Conservation (phyloP, 2,888 invertebrate genomes). For the Phaonia tiefii region DNA sequence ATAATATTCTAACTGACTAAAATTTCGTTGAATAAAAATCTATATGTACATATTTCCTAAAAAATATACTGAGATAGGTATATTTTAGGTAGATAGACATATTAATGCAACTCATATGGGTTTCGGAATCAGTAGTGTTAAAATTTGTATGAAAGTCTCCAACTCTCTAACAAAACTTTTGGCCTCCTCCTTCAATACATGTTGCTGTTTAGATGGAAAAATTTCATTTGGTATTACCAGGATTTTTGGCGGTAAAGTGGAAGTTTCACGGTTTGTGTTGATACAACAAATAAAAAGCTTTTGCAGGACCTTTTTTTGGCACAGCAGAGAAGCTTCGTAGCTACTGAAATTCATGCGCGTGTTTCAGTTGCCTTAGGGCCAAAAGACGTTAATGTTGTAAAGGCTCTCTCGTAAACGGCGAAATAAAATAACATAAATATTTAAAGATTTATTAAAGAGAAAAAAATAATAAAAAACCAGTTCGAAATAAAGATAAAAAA, state of each 20-base stretch:
- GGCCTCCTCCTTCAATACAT: not conserved
- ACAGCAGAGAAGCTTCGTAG: slow-evolving; percentile 2
- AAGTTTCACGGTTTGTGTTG: slow-evolving; percentile 15
- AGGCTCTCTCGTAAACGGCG: slow-evolving; percentile 22
- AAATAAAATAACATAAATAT: not conserved
- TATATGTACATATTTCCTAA: too few species aligned
- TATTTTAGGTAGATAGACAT: too few species aligned
- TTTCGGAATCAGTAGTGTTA: not conserved
- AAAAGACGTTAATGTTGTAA: slow-evolving; percentile 56
- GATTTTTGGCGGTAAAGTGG: slow-evolving; percentile 62
- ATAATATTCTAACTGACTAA: too few species aligned
- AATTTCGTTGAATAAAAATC: too few species aligned
- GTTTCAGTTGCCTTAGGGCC: slow-evolving; percentile 55
- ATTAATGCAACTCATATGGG: too few species aligned
- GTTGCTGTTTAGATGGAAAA: not conserved
- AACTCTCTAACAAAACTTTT: not conserved
- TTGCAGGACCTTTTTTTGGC: slow-evolving; percentile 45
- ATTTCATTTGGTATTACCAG: slow-evolving; percentile 15
- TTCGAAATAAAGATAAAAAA: slow-evolving; percentile 23
- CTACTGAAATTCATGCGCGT: slow-evolving; percentile 33
- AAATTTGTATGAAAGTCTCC: not conserved
- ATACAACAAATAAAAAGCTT: slow-evolving; percentile 11
- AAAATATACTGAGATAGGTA: too few species aligned
- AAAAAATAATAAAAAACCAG: not conserved
- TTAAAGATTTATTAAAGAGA: not conserved